A percentile compares a stretch with the other conserved stretches of the same genome.
phyloP scores from a whole-genome alignment of 2,113 vertebrate species.

The Ranitomeya imitator region DNA sequence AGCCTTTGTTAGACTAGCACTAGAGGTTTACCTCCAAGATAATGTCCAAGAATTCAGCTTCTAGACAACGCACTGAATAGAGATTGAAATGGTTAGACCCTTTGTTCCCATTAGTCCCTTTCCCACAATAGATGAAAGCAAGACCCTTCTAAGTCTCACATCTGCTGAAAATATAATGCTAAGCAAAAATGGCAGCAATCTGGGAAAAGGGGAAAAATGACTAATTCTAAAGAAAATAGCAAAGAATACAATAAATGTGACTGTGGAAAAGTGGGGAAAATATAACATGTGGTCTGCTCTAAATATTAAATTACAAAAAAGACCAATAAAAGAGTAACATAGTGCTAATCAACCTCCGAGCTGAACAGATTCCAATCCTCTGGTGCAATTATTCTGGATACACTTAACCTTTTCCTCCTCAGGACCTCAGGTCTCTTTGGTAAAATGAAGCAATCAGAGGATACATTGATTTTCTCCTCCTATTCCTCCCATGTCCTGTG shows the following conservation, averaged over 20 bases:
- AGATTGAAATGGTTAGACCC: slow-evolving; percentile 63
- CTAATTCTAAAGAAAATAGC: neutral
- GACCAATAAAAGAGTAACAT: neutral
- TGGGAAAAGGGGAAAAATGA: neutral
- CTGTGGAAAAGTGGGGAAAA: neutral
- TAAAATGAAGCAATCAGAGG: slow-evolving; percentile 44
- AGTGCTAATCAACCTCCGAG: neutral
- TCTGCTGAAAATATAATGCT: slow-evolving; percentile 28
- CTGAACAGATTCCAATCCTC: neutral
- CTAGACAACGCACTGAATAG: slow-evolving; percentile 60
- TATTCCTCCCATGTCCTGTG: slow-evolving; percentile 60
- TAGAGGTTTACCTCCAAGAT: slow-evolving; percentile 69
- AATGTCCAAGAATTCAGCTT: slow-evolving; percentile 68
- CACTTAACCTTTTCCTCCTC: slow-evolving; percentile 59
- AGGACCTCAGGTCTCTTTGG: slow-evolving; percentile 63
- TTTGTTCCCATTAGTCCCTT: slow-evolving; percentile 56
- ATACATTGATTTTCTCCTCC: slow-evolving; percentile 37
- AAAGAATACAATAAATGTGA: neutral
- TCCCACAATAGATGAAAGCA: slow-evolving; percentile 59
- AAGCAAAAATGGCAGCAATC: neutral
- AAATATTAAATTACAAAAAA: slow-evolving; percentile 15
- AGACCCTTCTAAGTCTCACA: slow-evolving; percentile 53
- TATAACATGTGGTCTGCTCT: neutral
- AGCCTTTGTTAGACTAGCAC: slow-evolving; percentile 63
- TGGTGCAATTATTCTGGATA: slow-evolving; percentile 35